Evolutionary conservation across 2,113 vertebrate genomes (phyloP).

Genomic region (Osmerus eperlanus): DNA sequence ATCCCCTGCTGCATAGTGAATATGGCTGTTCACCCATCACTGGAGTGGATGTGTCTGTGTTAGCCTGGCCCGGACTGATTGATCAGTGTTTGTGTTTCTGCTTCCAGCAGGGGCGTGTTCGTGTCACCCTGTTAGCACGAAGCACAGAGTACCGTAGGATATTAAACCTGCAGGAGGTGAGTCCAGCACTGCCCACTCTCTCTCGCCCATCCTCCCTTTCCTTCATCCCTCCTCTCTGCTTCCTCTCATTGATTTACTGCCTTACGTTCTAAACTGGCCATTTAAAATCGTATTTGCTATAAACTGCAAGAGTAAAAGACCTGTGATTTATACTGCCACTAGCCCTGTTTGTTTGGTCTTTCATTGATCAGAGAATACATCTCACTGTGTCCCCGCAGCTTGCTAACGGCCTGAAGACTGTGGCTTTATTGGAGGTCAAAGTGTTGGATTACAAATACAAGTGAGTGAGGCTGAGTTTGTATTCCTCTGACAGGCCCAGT

Average conservation of each 20-base stretch:
- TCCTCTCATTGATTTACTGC: slow-evolving; percentile 64
- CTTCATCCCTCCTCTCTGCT: slow-evolving; percentile 2
- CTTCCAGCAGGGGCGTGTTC: slow-evolving; percentile 85
- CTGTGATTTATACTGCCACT: slow-evolving; percentile 57
- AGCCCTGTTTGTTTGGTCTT: slow-evolving; percentile 43
- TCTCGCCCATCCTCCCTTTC: background rate
- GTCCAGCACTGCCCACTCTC: slow-evolving; percentile 25
- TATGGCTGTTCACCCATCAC: background rate
- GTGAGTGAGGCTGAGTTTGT: slow-evolving; percentile 71
- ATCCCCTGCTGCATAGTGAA: background rate
- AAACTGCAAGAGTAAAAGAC: slow-evolving; percentile 48
- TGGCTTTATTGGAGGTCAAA: slow-evolving; percentile 83
- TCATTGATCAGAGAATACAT: slow-evolving; percentile 59
- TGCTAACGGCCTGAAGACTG: slow-evolving; percentile 87
- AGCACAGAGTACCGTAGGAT: slow-evolving; percentile 94
- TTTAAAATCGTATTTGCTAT: slow-evolving; percentile 67
- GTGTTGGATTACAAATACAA: slow-evolving; percentile 97
- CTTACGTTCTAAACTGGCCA: slow-evolving; percentile 51
- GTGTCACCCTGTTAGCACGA: slow-evolving; percentile 90
- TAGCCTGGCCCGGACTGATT: background rate
- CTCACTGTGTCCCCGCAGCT: slow-evolving; percentile 75
- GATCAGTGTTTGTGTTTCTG: slow-evolving; percentile 27
- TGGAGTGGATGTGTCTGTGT: too few relatives aligned
- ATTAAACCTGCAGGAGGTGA: slow-evolving; percentile 92
- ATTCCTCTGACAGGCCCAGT: slow-evolving; percentile 8